Evolutionary conservation across 2,888 invertebrate species (phyloP).

Genomic region (Luperina nickerlii): DNA sequence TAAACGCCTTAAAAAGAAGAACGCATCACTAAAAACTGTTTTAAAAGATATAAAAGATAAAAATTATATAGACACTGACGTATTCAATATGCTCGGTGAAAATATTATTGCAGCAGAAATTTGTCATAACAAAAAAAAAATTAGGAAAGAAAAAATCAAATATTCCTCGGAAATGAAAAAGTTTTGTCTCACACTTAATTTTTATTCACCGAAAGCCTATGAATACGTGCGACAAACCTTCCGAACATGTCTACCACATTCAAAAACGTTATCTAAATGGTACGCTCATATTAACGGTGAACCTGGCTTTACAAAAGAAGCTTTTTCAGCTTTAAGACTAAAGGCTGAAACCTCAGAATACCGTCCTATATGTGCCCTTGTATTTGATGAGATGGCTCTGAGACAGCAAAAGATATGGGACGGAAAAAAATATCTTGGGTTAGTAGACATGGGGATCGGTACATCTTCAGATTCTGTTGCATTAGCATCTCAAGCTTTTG

Average conservation of each 20-base stretch:
- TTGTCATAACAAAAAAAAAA: no score
- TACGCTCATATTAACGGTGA: constrained; percentile 15
- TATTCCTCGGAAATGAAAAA: constrained; percentile 8
- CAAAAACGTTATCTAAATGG: constrained; percentile 2
- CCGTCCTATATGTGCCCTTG: constrained; percentile 3
- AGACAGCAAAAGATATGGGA: constrained; percentile 15
- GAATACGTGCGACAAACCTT: constrained; percentile 9
- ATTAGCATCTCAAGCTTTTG: constrained; percentile 20
- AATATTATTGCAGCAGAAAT: no score
- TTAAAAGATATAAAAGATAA: no score
- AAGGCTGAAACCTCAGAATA: constrained; percentile 9
- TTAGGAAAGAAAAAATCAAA: constrained; percentile 14
- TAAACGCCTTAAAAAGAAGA: no score
- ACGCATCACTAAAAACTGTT: no score
- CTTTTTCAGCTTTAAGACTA: constrained; percentile 9
- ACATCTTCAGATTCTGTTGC: constrained; percentile 6
- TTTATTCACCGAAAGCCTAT: constrained; percentile 11
- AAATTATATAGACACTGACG: no score
- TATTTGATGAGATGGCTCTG: constrained; percentile 10
- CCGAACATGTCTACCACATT: constrained; percentile 15
- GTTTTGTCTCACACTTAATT: constrained; percentile 13
- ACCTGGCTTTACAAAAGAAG: constrained; percentile 17
- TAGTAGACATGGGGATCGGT: constrained; percentile 4
- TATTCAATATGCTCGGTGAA: no score
- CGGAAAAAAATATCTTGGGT: constrained; percentile 9